These are phyloP conservation scores for Brachypalpus laphriformis DNA, from an alignment of 2,888 invertebrate species.

Conservation along the genomic window DNA sequence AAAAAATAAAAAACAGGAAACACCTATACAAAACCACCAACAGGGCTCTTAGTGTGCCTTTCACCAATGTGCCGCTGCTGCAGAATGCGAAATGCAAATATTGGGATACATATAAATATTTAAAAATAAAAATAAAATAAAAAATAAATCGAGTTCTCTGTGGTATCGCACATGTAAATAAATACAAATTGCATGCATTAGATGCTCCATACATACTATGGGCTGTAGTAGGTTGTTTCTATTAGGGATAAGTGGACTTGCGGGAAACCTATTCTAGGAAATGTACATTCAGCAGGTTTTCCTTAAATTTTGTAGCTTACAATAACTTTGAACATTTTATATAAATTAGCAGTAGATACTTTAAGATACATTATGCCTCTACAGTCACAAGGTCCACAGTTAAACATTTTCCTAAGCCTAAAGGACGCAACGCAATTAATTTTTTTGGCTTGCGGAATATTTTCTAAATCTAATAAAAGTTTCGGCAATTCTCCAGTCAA, in stretches of 20 bases:
- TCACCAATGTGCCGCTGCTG: background rate
- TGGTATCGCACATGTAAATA: conserved; percentile 18
- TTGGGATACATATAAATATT: conserved; percentile 29
- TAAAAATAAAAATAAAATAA: conserved; percentile 40
- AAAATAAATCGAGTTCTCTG: background rate
- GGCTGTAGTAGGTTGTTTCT: background rate
- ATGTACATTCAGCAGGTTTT: too few relatives aligned
- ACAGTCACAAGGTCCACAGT: too few relatives aligned
- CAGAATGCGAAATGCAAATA: conserved; percentile 29
- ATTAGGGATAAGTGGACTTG: background rate
- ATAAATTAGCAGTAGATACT: too few relatives aligned
- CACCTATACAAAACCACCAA: conserved; percentile 6
- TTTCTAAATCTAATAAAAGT: too few relatives aligned
- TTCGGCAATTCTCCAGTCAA: too few relatives aligned
- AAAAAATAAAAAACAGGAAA: conserved; percentile 15
- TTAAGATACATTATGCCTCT: too few relatives aligned
- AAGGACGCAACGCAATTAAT: too few relatives aligned
- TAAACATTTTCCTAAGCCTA: too few relatives aligned
- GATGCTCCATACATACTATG: conserved; percentile 9
- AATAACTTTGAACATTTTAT: too few relatives aligned
- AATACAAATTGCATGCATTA: conserved; percentile 26
- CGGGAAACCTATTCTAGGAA: too few relatives aligned
- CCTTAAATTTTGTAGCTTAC: too few relatives aligned
- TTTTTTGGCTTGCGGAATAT: too few relatives aligned
- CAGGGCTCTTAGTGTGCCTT: conserved; percentile 5